These are phyloP conservation scores for Eulithis testata DNA, from an alignment of 2,888 invertebrate genomes.

Conservation along the genomic window DNA sequence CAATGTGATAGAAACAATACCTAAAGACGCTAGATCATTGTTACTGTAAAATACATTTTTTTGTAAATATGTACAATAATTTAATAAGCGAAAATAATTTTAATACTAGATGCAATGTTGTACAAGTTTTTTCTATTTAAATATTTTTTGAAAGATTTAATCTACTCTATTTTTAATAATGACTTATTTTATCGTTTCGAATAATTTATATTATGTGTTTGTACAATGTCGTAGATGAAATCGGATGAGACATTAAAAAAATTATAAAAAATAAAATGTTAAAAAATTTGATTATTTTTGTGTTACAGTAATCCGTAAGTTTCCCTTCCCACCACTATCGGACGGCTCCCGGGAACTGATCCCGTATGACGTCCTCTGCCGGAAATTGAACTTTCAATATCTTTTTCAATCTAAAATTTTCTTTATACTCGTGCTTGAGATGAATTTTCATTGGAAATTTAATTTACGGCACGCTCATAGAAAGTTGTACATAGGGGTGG, in stretches of 20 bases:
- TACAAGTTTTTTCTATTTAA: constrained; percentile 82
- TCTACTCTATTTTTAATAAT: constrained; percentile 82
- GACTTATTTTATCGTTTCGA: constrained; percentile 83
- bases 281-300: constrained; percentile 76
- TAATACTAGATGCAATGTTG: constrained; percentile 83
- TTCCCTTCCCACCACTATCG: constrained; percentile 68
- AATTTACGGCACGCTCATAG: constrained; percentile 53
- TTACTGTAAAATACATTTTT: constrained; percentile 81
- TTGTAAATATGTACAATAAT: constrained; percentile 83
- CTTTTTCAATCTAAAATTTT: constrained; percentile 24
- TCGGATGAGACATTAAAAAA: constrained; percentile 80
- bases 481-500: constrained; percentile 70
- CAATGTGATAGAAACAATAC: constrained; percentile 83
- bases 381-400: constrained; percentile 60
- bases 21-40: constrained; percentile 84
- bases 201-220: constrained; percentile 83
- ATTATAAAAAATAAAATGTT: constrained; percentile 82
- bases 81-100: constrained; percentile 74
- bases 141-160: constrained; percentile 82
- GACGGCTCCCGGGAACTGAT: constrained; percentile 64
- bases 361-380: constrained; percentile 64
- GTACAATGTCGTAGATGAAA: constrained; percentile 80
- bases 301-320: constrained; percentile 60
- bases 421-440: constrained; percentile 22
- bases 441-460: constrained; percentile 55